Percentiles rank a stretch among this genome's conserved stretches.
phyloP scores from a whole-genome alignment of 2,113 vertebrate genomes.

The Strix aluco region DNA sequence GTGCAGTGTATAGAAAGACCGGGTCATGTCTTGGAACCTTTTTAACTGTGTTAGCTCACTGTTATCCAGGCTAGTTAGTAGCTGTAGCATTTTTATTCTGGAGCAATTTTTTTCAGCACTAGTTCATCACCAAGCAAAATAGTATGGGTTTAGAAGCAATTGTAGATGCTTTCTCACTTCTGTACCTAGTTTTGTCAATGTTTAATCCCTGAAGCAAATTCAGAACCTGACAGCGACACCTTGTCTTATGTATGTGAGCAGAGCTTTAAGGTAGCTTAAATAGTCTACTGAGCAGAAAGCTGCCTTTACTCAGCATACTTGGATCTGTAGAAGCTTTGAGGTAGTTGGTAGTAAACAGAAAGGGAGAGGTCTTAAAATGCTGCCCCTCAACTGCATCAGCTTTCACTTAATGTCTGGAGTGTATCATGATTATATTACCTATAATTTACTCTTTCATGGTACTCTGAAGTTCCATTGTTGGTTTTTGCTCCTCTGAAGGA shows the following conservation, averaged over 20 bases:
- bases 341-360: neutral
- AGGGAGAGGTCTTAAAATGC: neutral
- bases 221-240: neutral
- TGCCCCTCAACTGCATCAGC: neutral
- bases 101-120: neutral
- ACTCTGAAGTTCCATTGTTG: neutral
- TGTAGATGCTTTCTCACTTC: neutral
- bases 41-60: neutral
- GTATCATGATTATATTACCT: neutral
- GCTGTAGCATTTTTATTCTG: neutral
- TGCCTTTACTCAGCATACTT: neutral
- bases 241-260: neutral
- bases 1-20: neutral
- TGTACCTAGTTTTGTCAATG: neutral
- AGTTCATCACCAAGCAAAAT: neutral
- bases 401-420: neutral
- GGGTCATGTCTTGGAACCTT: neutral
- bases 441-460: neutral
- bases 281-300: neutral
- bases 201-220: neutral
- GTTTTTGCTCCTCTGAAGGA: neutral
- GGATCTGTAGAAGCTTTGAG: neutral
- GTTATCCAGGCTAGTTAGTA: neutral
- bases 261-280: neutral
- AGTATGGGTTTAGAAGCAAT: neutral